These are phyloP conservation scores for Melanophora roralis DNA, from an alignment of 2,888 invertebrate genomes.

Conservation along the genomic window DNA sequence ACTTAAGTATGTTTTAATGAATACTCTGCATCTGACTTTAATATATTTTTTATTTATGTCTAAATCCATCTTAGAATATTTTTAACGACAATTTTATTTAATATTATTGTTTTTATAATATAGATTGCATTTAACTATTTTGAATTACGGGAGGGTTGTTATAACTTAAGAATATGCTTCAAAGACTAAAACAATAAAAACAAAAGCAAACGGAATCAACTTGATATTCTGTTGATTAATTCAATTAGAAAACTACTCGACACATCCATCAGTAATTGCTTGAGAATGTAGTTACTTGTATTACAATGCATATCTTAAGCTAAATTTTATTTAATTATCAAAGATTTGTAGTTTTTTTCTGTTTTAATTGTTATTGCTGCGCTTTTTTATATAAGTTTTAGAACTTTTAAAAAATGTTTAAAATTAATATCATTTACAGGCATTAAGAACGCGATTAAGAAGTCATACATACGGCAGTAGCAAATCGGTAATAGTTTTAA, in stretches of 20 bases:
- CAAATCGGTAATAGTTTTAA: conserved; percentile 19
- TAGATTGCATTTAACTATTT: conserved; percentile 52
- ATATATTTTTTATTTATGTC: background rate
- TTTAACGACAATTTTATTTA: conserved; percentile 32
- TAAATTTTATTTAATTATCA: conserved; percentile 62
- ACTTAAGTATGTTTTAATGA: no score
- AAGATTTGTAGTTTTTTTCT: conserved; percentile 49
- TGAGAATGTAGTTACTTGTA: conserved; percentile 21
- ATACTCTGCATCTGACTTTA: no score
- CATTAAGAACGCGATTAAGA: conserved; percentile 29
- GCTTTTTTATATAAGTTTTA: conserved; percentile 18
- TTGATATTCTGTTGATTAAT: conserved; percentile 45
- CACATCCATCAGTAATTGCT: conserved; percentile 28
- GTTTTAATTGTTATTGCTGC: conserved; percentile 15
- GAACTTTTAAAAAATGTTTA: background rate
- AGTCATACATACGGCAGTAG: background rate
- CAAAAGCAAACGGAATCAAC: background rate
- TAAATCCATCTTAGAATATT: background rate
- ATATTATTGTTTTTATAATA: no score
- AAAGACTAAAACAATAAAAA: background rate
- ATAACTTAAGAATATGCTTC: conserved; percentile 25
- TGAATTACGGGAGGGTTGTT: conserved; percentile 33
- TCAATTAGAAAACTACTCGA: conserved; percentile 58
- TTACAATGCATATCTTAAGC: conserved; percentile 21
- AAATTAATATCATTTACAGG: conserved; percentile 29